Base-by-base conservation (phyloP, 2,113 vertebrate species). In the Sebastes schlegelii region DNA sequence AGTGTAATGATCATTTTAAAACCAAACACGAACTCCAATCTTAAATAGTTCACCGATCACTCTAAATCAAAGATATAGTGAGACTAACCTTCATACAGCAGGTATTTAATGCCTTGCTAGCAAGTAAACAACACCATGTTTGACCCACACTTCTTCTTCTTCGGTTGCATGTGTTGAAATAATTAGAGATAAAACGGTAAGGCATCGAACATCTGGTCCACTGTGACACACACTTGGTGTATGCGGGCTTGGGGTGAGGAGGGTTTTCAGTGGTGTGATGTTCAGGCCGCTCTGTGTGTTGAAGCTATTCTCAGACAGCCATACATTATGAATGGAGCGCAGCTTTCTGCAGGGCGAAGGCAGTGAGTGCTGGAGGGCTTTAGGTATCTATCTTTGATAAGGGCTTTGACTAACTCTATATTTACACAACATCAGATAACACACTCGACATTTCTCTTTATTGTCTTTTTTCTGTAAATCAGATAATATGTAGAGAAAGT, bases 311-410 rank as follows among this genome's bases (percentile, higher is more conserved):
- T 94, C 86, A 94, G 94, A 82, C 66, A 66, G 34, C 75, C 87
- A 95, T 95, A 84, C 87, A 96, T 96, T 93, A 95, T 96, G 85
- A 91, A 96, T 96, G 88, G 84, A 69, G 69, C 75, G 10, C 84
- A 89, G 86, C 86, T 85, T 92, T 88, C 85, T 92, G 78, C 80
- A 76, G 80, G 75, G 86, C 43, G 63, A 70, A 48, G 42, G 45
- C 82, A 70, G 79, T 42, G 73, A 77, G 85, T 57, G 52, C 80
- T 85, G 21, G 63, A 74, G 70, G 90, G 84, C 55, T 85, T 92
- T 72, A 77, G 68, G 72, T 88, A 86, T 93, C 81, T 80, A 87
- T 94, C 90, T 93, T 92, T 90, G 68, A 90, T 83, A 88, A 91
- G 70, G 77, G 14, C 67, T 90, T 88, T 84, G 75, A 88, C 81